phyloP scores from a whole-genome alignment of 2,888 invertebrate genomes.

The Margaritifera margaritifera region DNA sequence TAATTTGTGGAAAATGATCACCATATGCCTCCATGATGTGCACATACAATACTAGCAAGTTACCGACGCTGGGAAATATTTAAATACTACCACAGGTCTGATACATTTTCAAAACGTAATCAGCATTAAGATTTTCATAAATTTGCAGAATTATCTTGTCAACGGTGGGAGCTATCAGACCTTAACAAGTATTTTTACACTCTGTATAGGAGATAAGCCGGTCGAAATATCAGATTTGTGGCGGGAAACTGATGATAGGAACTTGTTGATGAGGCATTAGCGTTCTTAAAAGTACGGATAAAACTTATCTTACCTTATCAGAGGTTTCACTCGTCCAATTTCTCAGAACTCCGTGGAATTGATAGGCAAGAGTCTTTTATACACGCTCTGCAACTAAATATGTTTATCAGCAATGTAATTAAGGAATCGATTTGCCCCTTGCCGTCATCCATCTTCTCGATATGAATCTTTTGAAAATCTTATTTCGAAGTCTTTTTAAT shows the following conservation, averaged over 20 bases:
- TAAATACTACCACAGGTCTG: constrained; percentile 6
- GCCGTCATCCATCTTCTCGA: constrained; percentile 11
- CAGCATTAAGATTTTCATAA: constrained; percentile 13
- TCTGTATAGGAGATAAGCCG: background rate
- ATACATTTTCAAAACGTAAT: constrained; percentile 9
- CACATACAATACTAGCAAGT: background rate
- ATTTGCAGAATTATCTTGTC: constrained; percentile 12
- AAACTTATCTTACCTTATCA: constrained; percentile 7
- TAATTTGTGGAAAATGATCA: no score
- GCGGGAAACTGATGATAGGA: constrained; percentile 5
- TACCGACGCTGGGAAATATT: constrained; percentile 4
- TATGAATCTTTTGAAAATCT: constrained; percentile 7
- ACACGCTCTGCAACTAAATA: constrained; percentile 8
- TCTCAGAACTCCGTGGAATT: background rate
- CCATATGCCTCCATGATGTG: no score
- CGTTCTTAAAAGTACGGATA: constrained; percentile 8
- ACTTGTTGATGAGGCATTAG: constrained; percentile 6
- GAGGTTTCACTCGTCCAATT: constrained; percentile 13
- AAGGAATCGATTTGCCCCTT: background rate
- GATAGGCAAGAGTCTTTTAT: background rate
- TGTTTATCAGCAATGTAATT: constrained; percentile 16
- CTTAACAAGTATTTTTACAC: constrained; percentile 11
- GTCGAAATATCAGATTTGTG: constrained; percentile 7
- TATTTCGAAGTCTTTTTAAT: no score
- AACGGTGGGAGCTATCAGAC: constrained; percentile 7